Evolutionary conservation across 2,113 vertebrate species (phyloP), one percentile per base, ranked within the genome.

Genomic region (Callospermophilus lateralis): DNA sequence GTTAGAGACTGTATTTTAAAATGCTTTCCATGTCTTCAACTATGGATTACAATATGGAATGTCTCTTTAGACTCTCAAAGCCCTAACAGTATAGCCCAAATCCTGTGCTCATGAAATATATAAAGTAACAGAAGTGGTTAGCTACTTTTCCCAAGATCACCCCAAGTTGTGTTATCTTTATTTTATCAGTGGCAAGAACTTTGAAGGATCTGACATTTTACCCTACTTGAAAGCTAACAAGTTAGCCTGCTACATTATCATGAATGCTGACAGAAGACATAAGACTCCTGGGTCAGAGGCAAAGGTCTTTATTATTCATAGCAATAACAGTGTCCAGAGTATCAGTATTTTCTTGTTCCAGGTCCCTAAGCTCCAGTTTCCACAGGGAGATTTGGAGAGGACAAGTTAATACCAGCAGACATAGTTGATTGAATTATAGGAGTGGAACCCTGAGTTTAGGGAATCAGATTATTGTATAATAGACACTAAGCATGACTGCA

Each of bases 101-200:
- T 63, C 7, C 30, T 89, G 65, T 28, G 42, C 15, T 70, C 90
- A 63, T 13, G 51, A 92, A 88, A 72, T 73, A 73, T 19, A n/a
- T 32, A 19, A 45, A 90, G 80, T 42, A 89, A 70, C n/a, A 93
- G 45, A 88, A 55, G 39, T 58, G 16, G 51, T 48, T 84, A 68
- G 28, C 37, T 58, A 10, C 13, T 45, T 88, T 73, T 22, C 39
- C 55, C 53, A 68, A 73, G 16, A 77, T 92, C 55, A 84, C 26
- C n/a, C 12, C 67, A 84, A 39, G 8, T 77, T 84, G 39, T 51
- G 1, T 53, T 74, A 28, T 22, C n/a, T 58, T 65, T 80, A 51
- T 78, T 88, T 95, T 91, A 11, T 95, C 55, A 83, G 24, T 68
- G 26, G 1, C 48, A 94, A 93, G 42, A 84, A 72, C 53, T 42